These are phyloP conservation scores for Andrena flavipes DNA, from an alignment of 2,888 invertebrate genomes.

Conservation along the genomic window DNA sequence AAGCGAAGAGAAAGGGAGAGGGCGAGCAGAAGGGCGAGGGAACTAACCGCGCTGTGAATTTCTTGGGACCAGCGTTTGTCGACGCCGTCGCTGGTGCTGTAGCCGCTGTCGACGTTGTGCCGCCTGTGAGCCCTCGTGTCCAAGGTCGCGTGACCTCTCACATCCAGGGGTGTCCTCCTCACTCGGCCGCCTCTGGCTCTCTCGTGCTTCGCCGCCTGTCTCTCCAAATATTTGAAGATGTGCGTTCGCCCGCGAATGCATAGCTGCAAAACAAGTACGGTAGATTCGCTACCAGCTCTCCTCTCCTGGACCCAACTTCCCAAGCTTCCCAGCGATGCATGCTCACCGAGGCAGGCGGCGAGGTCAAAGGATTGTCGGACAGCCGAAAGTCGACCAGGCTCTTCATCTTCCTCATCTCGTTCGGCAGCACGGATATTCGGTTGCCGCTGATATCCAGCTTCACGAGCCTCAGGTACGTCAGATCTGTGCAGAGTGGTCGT, in stretches of 20 bases:
- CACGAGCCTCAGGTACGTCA: slow-evolving; percentile 93
- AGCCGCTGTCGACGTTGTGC: slow-evolving; percentile 95
- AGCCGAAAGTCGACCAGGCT: slow-evolving; percentile 92
- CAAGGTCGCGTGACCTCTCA: slow-evolving; percentile 85
- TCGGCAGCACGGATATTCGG: slow-evolving; percentile 94
- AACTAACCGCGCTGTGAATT: slow-evolving; percentile 85
- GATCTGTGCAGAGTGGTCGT: slow-evolving; percentile 87
- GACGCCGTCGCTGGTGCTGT: slow-evolving; percentile 93
- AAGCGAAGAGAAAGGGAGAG: slow-evolving; percentile 57
- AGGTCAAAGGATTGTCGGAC: slow-evolving; percentile 95
- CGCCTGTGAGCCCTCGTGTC: slow-evolving; percentile 86
- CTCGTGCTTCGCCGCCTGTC: slow-evolving; percentile 92
- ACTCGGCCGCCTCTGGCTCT: slow-evolving; percentile 85
- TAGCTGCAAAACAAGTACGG: slow-evolving; percentile 86
- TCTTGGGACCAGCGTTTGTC: slow-evolving; percentile 95
- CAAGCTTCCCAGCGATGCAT: background rate
- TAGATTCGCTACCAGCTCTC: no score
- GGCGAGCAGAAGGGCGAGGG: slow-evolving; percentile 64
- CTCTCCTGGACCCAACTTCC: no score
- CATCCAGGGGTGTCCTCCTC: slow-evolving; percentile 85
- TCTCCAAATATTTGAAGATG: slow-evolving; percentile 97
- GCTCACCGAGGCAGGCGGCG: slow-evolving; percentile 96
- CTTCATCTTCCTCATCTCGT: slow-evolving; percentile 94
- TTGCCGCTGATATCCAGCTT: slow-evolving; percentile 96
- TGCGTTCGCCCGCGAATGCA: slow-evolving; percentile 97